phyloP scores from a whole-genome alignment of 37 sponge, comb jelly and placozoan genomes.

The Oopsacas minuta region DNA sequence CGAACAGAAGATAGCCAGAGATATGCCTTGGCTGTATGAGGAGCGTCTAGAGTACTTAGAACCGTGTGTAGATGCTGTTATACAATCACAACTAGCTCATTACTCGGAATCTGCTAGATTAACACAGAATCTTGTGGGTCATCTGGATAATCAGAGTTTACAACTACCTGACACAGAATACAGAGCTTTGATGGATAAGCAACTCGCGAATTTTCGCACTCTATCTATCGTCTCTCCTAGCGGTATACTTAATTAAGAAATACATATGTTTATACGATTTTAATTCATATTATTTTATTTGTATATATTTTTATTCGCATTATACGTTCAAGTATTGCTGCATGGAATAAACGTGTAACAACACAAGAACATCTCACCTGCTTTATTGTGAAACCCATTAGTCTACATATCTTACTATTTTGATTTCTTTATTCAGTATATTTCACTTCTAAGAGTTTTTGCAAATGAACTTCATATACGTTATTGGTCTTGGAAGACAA shows the following conservation, averaged over 20 bases:
- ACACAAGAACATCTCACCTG: too few species aligned
- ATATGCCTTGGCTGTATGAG: slow-evolving; percentile 16
- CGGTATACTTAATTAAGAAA: too few species aligned
- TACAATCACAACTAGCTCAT: neutral
- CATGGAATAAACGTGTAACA: too few species aligned
- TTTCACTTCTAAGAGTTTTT: too few species aligned
- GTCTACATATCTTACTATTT: too few species aligned
- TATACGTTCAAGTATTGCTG: too few species aligned
- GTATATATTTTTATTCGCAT: too few species aligned
- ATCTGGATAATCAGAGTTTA: neutral
- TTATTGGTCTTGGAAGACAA: neutral
- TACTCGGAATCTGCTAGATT: neutral
- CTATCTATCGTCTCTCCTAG: neutral
- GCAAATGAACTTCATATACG: too few species aligned
- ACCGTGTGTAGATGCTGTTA: neutral
- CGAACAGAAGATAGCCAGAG: slow-evolving; percentile 15
- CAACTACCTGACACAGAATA: neutral
- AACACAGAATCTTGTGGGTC: neutral
- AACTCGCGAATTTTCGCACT: neutral
- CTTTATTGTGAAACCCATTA: too few species aligned
- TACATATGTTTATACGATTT: too few species aligned
- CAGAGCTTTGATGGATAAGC: slow-evolving; percentile 14
- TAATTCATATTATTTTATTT: too few species aligned
- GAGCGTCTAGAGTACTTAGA: slow-evolving; percentile 12
- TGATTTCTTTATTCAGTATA: too few species aligned